phyloP scores from a whole-genome alignment of 2,888 invertebrate genomes.

The Tromatobia lineatoria region DNA sequence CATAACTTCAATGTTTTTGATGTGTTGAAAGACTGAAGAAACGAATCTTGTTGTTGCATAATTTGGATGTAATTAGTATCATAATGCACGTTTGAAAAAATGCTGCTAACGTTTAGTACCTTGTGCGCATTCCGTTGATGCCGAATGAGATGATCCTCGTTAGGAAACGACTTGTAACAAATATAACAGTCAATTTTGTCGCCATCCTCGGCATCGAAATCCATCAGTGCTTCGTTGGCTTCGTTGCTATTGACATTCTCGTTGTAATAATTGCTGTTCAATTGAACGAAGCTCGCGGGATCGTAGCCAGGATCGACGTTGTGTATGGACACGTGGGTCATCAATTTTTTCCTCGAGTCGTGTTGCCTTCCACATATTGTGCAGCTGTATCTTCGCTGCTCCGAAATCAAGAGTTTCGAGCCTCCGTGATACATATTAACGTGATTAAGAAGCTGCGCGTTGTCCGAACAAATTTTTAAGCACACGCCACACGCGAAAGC shows the following conservation, averaged over 20 bases:
- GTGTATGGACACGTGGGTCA: constrained; percentile 87
- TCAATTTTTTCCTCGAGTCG: constrained; percentile 86
- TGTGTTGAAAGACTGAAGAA: no score
- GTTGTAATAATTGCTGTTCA: constrained; percentile 83
- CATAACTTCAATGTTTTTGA: no score
- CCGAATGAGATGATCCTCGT: constrained; percentile 85
- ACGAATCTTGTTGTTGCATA: no score
- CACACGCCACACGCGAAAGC: constrained; percentile 87
- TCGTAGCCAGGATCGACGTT: constrained; percentile 86
- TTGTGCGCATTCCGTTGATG: constrained; percentile 85
- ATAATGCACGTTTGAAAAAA: neutral
- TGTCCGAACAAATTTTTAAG: constrained; percentile 86
- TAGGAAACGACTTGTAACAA: constrained; percentile 85
- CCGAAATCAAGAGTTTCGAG: constrained; percentile 82
- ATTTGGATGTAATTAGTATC: no score
- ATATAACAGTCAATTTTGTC: constrained; percentile 84
- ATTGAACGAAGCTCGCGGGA: constrained; percentile 86
- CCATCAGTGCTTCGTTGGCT: constrained; percentile 77
- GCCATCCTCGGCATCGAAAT: constrained; percentile 80
- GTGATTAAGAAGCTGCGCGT: constrained; percentile 86
- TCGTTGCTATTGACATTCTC: constrained; percentile 80
- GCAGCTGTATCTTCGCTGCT: constrained; percentile 85
- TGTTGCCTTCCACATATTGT: constrained; percentile 87
- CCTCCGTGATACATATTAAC: constrained; percentile 86
- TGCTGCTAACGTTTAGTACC: constrained; percentile 60